Percentiles rank a stretch among this genome's conserved stretches.
Conservation (phyloP, 2,113 vertebrate species). For the Macaca mulatta region DNA sequence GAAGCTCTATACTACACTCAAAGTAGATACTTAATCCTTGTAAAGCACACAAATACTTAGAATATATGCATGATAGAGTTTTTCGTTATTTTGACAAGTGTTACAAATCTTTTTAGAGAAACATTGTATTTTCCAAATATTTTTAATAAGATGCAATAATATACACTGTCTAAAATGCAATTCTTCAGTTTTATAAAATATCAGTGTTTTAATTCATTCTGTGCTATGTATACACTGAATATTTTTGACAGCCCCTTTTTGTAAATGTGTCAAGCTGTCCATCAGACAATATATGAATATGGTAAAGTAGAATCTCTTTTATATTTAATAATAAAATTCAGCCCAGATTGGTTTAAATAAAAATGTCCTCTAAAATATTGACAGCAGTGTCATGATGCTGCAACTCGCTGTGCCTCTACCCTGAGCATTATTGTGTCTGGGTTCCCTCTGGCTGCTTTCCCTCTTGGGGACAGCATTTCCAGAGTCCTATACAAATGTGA, state of each 20-base stretch:
- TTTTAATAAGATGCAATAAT: background rate
- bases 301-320: background rate
- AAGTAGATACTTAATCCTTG: background rate
- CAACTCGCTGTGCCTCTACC: background rate
- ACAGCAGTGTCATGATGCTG: background rate
- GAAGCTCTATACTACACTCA: background rate
- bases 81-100: background rate
- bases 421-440: background rate
- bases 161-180: background rate
- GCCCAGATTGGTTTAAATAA: background rate
- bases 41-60: background rate
- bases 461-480: background rate
- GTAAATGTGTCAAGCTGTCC: background rate
- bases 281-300: background rate
- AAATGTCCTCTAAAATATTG: background rate
- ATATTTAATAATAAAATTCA: background rate
- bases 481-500: background rate
- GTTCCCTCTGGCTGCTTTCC: background rate
- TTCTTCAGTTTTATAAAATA: background rate
- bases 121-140: background rate
- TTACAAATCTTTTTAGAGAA: background rate
- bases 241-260: background rate
- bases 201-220: background rate
- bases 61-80: background rate
- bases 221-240: background rate